Percentiles rank a stretch among this genome's conserved stretches.
Evolutionary conservation across 35 echinoderm and acorn worm genomes (phyloP).

Genomic region (Ophioderma brevispina): DNA sequence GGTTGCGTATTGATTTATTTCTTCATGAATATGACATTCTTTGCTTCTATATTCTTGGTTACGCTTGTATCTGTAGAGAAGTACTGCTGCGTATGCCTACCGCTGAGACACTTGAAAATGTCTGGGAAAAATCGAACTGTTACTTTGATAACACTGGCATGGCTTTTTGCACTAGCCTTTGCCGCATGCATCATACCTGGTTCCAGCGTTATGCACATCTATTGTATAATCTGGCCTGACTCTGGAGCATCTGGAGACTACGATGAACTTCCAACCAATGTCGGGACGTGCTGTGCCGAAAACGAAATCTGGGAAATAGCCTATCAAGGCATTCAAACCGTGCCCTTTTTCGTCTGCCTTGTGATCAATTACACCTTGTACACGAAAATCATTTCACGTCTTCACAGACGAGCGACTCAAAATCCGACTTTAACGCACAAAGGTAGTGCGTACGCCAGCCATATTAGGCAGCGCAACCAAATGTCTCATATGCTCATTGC

Average conservation of each 20-base stretch:
- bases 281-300: not conserved
- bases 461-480: not conserved
- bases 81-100: conserved; percentile 32
- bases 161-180: not conserved
- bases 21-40: conserved; percentile 7
- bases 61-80: conserved; percentile 46
- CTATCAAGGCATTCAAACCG: not conserved
- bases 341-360: not conserved
- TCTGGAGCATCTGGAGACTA: not conserved
- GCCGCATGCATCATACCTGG: not conserved
- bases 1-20: conserved; percentile 67
- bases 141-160: not conserved
- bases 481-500: conserved; percentile 20
- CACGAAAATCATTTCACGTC: not conserved
- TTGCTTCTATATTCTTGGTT: conserved; percentile 32
- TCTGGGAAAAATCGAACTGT: conserved; percentile 1
- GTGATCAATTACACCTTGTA: not conserved
- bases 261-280: not conserved
- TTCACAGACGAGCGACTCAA: not conserved
- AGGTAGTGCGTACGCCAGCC: not conserved
- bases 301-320: not conserved
- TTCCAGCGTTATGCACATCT: not conserved
- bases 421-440: not conserved
- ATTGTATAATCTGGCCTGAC: conserved; percentile 17
- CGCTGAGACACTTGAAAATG: conserved; percentile 11